Base-by-base conservation (phyloP, 1,140 invertebrate species). In the Bombus ignitus region DNA sequence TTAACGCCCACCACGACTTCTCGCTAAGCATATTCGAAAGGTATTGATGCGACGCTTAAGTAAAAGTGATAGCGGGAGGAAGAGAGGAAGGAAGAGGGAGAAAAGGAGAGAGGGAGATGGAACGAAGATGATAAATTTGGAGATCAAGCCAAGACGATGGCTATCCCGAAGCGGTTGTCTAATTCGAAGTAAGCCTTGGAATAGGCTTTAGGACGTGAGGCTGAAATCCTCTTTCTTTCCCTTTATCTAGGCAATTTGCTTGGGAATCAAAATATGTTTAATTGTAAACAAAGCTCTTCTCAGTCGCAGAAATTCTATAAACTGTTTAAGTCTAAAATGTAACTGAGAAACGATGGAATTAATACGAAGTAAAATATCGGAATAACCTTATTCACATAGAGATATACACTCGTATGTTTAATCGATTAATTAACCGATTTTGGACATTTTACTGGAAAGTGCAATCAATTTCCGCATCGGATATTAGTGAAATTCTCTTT, bases 61-160 rank as follows among this genome's bases (percentile, higher is more conserved):
- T 28, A 37, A 79, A 80, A 81, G 35, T 18, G 72, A 76, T 65
- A 57, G 59, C 47, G 15, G 9, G 25, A 59, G 37, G 2, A 42
- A 76, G 1, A 35, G 47, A 59, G 81, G 15, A 2, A 35, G 8
- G 2, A 15, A 8, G 62, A 65, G 62, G 13, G 4, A 53, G 28
- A 1, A 5, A 13, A 47, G n/a, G 10, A 82, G 13, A 42, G 70
- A 37, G 47, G 15, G 15, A 47, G 47, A 53, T 18, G 47, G 22
- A 28, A 75, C 72, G 68, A 77, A 62, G 81, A 90, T 90, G 89
- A 90, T 90, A 90, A 90, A 90, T 90, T 83, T 68, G 32, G 13
- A 81, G 79, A 75, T 89, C 83, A 88, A 65, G 39, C 37, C 39
- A 53, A 53, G 73, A n/a, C 18, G 85, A 85, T 65, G 47, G 59